These are phyloP conservation scores for Gallinago jamesoni DNA, from an alignment of 2,113 vertebrate species.

Conservation along the genomic window DNA sequence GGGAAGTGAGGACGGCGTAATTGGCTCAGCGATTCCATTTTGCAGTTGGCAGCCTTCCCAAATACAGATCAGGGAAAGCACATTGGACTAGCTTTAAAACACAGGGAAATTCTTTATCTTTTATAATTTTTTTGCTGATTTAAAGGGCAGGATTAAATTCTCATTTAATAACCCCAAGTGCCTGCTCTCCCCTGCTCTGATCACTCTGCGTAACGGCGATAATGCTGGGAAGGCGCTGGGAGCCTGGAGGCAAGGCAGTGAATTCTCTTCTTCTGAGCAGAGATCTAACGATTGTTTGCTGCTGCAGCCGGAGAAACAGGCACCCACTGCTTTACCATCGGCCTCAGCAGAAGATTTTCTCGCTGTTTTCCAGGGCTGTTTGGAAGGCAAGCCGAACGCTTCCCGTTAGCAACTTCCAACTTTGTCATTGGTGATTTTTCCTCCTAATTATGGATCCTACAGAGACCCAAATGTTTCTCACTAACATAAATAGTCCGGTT, in stretches of 20 bases:
- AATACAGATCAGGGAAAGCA: background rate
- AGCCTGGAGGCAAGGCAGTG: background rate
- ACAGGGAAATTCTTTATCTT: constrained; percentile 37
- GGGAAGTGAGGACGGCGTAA: background rate
- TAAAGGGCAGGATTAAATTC: constrained; percentile 54
- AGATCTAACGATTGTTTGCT: background rate
- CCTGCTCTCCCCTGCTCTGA: constrained; percentile 7
- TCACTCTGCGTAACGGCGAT: background rate
- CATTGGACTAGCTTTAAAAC: constrained; percentile 16
- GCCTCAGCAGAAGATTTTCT: background rate
- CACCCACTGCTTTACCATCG: background rate
- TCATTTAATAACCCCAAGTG: constrained; percentile 43
- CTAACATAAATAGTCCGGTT: background rate
- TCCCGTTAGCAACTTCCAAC: background rate
- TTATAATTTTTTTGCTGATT: constrained; percentile 23
- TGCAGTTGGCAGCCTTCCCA: constrained; percentile 64
- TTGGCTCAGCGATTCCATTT: constrained; percentile 64
- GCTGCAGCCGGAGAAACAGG: background rate
- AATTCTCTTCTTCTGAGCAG: background rate
- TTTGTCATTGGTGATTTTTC: background rate
- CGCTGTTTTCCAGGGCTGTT: background rate
- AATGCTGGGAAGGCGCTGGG: background rate
- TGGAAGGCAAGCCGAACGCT: background rate
- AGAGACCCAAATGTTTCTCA: background rate
- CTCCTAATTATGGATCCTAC: background rate